Evolutionary conservation across 53 echinoderm and acorn worm genomes (phyloP), one percentile per base, ranked within the genome.

Genomic region (Patiria pectinifera): DNA sequence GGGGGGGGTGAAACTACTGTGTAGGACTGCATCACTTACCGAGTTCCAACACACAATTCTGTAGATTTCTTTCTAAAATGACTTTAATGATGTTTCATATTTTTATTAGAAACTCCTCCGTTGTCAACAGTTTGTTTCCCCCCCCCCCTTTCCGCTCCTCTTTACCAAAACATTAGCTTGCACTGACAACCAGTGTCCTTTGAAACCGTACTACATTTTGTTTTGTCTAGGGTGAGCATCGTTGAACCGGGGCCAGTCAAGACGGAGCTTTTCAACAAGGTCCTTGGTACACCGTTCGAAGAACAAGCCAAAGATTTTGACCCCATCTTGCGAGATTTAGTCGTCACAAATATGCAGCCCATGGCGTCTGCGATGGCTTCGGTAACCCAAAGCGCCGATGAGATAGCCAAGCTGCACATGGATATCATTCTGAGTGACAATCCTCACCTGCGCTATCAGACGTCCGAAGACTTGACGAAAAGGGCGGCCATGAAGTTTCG

Each of bases 401-500:
- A 84, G 22, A 45, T 84, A 66, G 84, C 84, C 23, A 25, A 84
- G 69, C 44, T 84, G 4, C 84, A 84, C 62, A 59, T 69, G 16
- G 69, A 84, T 60, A 84, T 84, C 61, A 84, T 84, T 60, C 45
- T 84, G 0, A 84, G 69, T 63, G 63, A 62, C 8, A 69, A 69
- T 43, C 84, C 84, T 26, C 84, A 69, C 19, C 69, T 84, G 44
- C 84, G 84, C 15, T 84, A 84, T 63, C 84, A 84, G 84, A 84
- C 44, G 4, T 26, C 60, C 62, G 3, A 84, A 44, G 11, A 14
- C 63, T 13, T 84, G 21, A 66, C 35, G 5, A 61, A 84, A 16
- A 3, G 23, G 6, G 84, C 84, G 3, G 69, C 26, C 12, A 16
- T 25, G 13, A 84, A 84, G 25, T 26, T 84, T 11, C 22, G 44